Conservation (phyloP, 2,113 vertebrate species). For the Gorsachius goisagi region DNA sequence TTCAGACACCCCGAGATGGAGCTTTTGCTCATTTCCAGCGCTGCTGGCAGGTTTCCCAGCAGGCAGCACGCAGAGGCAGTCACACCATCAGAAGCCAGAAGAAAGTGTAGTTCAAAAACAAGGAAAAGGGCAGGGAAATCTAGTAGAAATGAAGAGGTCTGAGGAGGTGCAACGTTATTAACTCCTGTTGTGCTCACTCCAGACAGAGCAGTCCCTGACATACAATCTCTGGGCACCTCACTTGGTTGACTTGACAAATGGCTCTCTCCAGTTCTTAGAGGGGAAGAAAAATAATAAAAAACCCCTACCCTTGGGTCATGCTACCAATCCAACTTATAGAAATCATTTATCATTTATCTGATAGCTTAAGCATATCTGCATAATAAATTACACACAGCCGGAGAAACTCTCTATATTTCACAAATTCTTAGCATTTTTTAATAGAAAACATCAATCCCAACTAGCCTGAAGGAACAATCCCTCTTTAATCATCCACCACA, state of each 20-base stretch:
- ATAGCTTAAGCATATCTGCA: slow-evolving; percentile 38
- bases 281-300: background rate
- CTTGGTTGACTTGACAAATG: slow-evolving; percentile 31
- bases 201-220: background rate
- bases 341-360: slow-evolving; percentile 51
- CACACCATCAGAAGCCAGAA: background rate
- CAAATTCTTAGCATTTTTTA: slow-evolving; percentile 51
- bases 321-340: slow-evolving; percentile 15
- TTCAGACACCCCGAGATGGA: background rate
- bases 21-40: background rate
- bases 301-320: background rate
- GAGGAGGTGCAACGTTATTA: background rate
- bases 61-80: background rate
- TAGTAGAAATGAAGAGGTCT: background rate
- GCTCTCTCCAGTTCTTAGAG: background rate
- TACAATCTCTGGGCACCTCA: background rate
- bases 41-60: background rate
- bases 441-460: slow-evolving; percentile 68
- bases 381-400: background rate
- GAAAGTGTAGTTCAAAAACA: background rate
- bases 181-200: background rate
- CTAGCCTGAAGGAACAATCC: slow-evolving; percentile 48
- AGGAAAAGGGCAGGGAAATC: background rate
- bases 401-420: slow-evolving; percentile 28
- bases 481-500: slow-evolving; percentile 57